phyloP scores from a whole-genome alignment of 2,888 invertebrate genomes.

The Cyaniris semiargus region DNA sequence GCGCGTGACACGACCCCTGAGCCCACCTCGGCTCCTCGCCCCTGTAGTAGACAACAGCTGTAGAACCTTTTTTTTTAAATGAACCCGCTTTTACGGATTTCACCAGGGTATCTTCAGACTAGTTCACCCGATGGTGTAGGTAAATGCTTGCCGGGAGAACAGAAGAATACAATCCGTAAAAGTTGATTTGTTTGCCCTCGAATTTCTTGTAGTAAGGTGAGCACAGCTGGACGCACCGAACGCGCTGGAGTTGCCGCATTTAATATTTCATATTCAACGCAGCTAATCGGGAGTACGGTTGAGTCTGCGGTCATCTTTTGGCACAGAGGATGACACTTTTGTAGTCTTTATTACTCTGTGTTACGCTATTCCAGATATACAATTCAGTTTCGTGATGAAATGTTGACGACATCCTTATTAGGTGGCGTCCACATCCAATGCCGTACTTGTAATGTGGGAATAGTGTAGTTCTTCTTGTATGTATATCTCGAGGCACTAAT shows the following conservation, averaged over 20 bases:
- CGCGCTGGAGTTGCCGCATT: neutral
- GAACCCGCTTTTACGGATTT: constrained; percentile 1
- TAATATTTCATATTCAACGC: neutral
- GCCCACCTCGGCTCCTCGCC: constrained; percentile 49
- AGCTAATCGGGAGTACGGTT: neutral
- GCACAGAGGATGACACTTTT: neutral
- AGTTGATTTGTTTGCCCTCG: neutral
- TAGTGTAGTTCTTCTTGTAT: neutral
- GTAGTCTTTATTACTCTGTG: neutral
- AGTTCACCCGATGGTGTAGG: neutral
- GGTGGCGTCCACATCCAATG: neutral
- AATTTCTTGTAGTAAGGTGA: neutral
- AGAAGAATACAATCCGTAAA: neutral
- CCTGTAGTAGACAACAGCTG: constrained; percentile 34
- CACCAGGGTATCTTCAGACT: neutral
- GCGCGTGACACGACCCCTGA: constrained; percentile 80
- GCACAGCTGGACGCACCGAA: no score
- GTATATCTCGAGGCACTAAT: neutral
- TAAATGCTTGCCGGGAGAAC: neutral
- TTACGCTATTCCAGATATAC: neutral
- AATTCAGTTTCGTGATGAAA: neutral
- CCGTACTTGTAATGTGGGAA: neutral
- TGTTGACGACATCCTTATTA: neutral
- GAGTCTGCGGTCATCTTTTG: neutral
- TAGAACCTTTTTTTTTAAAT: neutral